Base-by-base conservation (phyloP, 2,113 vertebrate genomes). In the Saccopteryx leptura region DNA sequence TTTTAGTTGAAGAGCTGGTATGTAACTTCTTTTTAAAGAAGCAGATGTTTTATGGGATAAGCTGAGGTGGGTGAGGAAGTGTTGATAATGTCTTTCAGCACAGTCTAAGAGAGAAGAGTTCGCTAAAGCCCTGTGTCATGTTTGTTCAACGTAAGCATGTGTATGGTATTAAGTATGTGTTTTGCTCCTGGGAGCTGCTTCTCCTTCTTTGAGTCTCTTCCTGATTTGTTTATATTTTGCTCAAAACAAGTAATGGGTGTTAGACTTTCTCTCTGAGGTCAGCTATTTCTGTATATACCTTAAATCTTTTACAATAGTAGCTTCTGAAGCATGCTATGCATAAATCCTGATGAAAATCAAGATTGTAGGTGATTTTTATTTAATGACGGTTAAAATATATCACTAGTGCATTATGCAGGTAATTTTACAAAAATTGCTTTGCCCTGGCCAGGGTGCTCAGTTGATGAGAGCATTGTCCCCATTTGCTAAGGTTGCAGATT, bases 231-330 rank as follows among this genome's bases (percentile, higher is more conserved):
- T 93, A 65, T 91, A 50, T 31, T 89, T 92, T 79, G 61, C 90
- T 96, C 33, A 26, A 12, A 91, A 74, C 78, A 95, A 68, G 92
- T 94, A 96, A 79, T 94, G 69, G 60, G 91, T 76, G 33, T 95
- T 93, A 92, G 78, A 75, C 68, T 74, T 96, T 92, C 48, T 92
- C 12, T 72, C 75, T 60, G 63, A 88, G 83, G 90, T 96, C 82
- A 96, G 79, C 79, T 87, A 15, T 89, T 94, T 97, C 89, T 95
- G 52, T 92, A 33, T 12, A 9, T 74, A 61, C 17, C 58, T 94
- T 86, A 79, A 71, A 91, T 90, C 17, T 12, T 88, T 58, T 82
- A 21, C 18, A 68, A 21, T 54, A 33, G 24, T 85, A 72, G 63
- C 71, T 93, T 78, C 93, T 94, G 79, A 97, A 83, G 19, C 48